Conservation (phyloP, 2,797 vertebrate genomes). For the Salmo trutta region DNA sequence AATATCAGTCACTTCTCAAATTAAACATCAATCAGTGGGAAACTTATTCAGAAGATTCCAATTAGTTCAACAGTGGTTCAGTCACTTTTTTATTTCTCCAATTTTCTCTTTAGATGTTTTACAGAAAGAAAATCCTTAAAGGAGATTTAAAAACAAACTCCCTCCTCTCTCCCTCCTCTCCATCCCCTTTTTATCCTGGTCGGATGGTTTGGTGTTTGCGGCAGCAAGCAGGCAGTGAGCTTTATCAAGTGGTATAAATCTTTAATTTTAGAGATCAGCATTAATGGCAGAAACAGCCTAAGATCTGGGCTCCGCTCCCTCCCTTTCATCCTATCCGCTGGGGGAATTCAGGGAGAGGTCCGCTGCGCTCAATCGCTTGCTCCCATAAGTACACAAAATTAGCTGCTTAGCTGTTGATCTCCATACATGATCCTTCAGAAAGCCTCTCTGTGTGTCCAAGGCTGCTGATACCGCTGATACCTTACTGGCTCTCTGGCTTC, state of each 20-base stretch:
- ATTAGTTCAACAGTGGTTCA: conserved; percentile 85
- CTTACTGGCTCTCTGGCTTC: conserved; percentile 56
- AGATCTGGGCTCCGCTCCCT: conserved; percentile 74
- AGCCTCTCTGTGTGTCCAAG: conserved; percentile 83
- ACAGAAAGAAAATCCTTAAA: conserved; percentile 78
- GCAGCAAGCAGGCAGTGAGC: conserved; percentile 52
- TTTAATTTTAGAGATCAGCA: conserved; percentile 89
- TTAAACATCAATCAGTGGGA: conserved; percentile 88
- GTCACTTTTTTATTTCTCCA: conserved; percentile 47
- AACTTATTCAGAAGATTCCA: conserved; percentile 86
- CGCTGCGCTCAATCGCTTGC: conserved; percentile 75
- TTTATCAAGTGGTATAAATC: conserved; percentile 87
- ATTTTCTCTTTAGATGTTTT: conserved; percentile 75
- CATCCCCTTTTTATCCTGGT: not conserved
- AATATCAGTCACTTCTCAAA: conserved; percentile 85
- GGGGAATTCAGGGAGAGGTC: conserved; percentile 74
- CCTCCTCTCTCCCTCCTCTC: not conserved
- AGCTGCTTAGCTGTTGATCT: conserved; percentile 98
- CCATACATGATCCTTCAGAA: conserved; percentile 93
- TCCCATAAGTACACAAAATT: conserved; percentile 97
- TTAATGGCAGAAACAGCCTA: conserved; percentile 84
- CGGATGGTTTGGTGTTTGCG: conserved; percentile 61
- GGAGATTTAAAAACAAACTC: conserved; percentile 34
- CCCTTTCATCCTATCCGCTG: conserved; percentile 78
- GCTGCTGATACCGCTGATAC: conserved; percentile 55